These are phyloP conservation scores for Paedocypris sp. DNA, from an alignment of 2,113 vertebrate genomes.

Conservation along the genomic window DNA sequence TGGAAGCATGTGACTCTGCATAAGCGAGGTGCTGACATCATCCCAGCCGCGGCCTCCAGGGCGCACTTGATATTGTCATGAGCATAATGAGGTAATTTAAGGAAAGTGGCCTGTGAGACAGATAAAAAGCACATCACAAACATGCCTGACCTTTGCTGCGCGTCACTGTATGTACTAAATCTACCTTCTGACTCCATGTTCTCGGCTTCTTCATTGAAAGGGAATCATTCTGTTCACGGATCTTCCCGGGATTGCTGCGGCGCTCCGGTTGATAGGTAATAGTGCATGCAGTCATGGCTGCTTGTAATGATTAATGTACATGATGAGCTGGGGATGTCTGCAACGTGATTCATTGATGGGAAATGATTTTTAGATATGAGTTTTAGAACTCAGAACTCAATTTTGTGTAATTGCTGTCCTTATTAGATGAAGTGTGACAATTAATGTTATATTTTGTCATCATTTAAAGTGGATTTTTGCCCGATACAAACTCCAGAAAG, in stretches of 20 bases:
- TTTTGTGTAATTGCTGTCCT: no score
- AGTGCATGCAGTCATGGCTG: neutral
- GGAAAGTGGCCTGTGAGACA: constrained; percentile 55
- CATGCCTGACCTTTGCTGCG: constrained; percentile 58
- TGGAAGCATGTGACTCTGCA: constrained; percentile 48
- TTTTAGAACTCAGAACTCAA: no score
- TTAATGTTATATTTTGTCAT: no score
- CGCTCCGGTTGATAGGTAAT: neutral
- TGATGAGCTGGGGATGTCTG: neutral
- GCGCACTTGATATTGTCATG: constrained; percentile 58
- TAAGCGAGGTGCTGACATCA: constrained; percentile 42
- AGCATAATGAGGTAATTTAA: constrained; percentile 63
- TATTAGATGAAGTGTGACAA: no score
- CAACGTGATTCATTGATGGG: no score
- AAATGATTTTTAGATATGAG: no score
- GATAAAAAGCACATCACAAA: constrained; percentile 57
- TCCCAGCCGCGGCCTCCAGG: constrained; percentile 49
- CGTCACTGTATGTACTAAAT: neutral
- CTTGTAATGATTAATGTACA: neutral
- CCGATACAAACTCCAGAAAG: no score
- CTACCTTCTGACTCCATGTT: neutral
- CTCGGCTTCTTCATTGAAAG: neutral
- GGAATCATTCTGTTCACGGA: neutral
- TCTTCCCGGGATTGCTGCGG: neutral
- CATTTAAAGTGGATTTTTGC: no score